phyloP scores from a whole-genome alignment of 2,888 invertebrate genomes.

The Nephrotoma appendiculata region DNA sequence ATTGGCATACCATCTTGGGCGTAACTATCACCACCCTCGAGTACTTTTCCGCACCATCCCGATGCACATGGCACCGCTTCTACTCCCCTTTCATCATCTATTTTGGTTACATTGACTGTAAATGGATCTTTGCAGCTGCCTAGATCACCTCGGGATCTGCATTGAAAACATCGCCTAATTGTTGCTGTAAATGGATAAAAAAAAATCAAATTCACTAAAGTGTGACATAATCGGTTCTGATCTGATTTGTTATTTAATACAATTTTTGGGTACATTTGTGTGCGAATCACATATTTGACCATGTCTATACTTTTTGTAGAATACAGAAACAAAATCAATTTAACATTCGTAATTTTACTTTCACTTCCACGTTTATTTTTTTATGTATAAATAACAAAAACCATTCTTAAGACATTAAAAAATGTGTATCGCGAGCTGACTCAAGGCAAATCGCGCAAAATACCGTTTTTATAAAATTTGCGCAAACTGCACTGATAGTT shows the following conservation, averaged over 20 bases:
- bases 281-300: not conserved
- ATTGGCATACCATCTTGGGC: conserved; percentile 57
- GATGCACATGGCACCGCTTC: conserved; percentile 70
- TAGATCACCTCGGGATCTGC: conserved; percentile 73
- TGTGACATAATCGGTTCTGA: not conserved
- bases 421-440: not conserved
- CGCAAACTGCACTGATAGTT: not conserved
- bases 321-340: not conserved
- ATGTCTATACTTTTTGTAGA: not conserved
- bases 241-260: not conserved
- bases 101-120: conserved; percentile 59
- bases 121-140: conserved; percentile 85
- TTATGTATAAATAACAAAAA: not conserved
- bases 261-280: not conserved
- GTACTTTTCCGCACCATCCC: conserved; percentile 85
- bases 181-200: conserved; percentile 36
- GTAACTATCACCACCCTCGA: conserved; percentile 63
- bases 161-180: conserved; percentile 62
- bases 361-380: not conserved
- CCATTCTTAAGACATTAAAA: not conserved
- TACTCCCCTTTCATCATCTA: conserved; percentile 54
- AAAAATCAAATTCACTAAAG: not conserved
- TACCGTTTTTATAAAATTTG: not conserved
- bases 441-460: not conserved
- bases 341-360: not conserved